phyloP scores from a whole-genome alignment of 1,140 invertebrate species.

The Eufriesea mexicana region DNA sequence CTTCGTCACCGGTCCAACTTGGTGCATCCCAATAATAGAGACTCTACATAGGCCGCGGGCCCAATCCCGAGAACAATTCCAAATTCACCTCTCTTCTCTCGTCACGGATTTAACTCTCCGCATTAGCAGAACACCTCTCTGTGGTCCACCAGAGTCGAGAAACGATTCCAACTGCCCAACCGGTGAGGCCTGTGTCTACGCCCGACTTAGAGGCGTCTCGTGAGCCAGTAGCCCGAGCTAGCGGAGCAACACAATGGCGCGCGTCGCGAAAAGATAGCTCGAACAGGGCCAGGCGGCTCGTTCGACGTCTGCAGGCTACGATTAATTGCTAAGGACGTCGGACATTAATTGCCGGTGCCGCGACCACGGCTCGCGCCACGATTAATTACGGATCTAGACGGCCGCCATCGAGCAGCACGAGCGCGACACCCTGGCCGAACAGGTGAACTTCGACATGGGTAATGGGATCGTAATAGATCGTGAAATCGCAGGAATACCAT shows the following conservation, averaged over 20 bases:
- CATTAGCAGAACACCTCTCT: background rate
- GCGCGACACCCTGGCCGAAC: background rate
- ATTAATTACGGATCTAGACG: constrained; percentile 60
- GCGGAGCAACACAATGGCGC: constrained; percentile 14
- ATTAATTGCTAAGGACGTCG: constrained; percentile 61
- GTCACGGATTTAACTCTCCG: background rate
- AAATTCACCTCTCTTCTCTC: background rate
- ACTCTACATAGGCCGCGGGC: background rate
- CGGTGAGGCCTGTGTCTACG: background rate
- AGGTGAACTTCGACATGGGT: constrained; percentile 41
- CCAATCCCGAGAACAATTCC: background rate
- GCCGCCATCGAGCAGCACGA: constrained; percentile 8
- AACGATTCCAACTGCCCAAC: background rate
- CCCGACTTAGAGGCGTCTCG: background rate
- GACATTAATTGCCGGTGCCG: constrained; percentile 65
- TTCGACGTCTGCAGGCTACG: constrained; percentile 34
- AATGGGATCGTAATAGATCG: constrained; percentile 53
- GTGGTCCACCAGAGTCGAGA: background rate
- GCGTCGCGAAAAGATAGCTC: constrained; percentile 45
- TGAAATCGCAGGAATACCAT: constrained; percentile 26
- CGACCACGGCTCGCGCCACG: constrained; percentile 49
- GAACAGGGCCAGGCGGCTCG: constrained; percentile 16
- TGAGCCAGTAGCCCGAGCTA: background rate
- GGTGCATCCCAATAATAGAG: constrained; percentile 2
- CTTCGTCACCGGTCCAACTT: background rate